Evolutionary conservation across 2,797 vertebrate genomes (phyloP).

Genomic region (Danio tinwini): DNA sequence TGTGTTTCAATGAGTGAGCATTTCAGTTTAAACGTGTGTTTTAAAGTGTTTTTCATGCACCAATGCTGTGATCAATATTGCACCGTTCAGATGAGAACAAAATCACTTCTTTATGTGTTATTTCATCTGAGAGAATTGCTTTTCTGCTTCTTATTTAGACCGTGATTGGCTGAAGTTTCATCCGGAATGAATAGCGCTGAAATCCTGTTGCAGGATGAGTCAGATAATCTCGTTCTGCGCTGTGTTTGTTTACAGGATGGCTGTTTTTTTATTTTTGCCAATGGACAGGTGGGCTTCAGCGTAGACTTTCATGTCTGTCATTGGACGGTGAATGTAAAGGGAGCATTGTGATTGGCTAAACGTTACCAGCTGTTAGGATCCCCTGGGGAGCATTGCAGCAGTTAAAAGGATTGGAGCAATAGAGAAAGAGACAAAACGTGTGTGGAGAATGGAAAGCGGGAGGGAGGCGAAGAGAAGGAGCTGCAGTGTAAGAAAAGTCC

Average conservation of each 20-base stretch:
- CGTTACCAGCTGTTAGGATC: constrained; percentile 72
- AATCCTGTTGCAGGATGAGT: constrained; percentile 53
- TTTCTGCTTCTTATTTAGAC: background rate
- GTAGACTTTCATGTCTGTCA: constrained; percentile 64
- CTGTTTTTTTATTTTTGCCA: constrained; percentile 8
- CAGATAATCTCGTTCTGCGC: constrained; percentile 41
- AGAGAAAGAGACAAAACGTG: constrained; percentile 52
- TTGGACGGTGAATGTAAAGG: constrained; percentile 74
- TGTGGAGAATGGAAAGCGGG: constrained; percentile 33
- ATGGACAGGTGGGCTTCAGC: constrained; percentile 44
- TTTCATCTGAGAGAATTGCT: background rate
- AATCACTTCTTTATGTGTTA: background rate
- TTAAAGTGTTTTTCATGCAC: background rate
- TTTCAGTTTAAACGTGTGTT: too few relatives aligned
- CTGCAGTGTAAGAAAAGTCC: constrained; percentile 16
- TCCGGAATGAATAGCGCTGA: background rate
- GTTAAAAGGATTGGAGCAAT: constrained; percentile 72
- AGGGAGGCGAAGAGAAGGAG: background rate
- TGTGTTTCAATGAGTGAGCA: background rate
- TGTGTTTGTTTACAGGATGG: constrained; percentile 44
- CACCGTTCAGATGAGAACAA: background rate
- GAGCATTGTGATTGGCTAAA: constrained; percentile 74
- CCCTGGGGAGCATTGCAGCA: constrained; percentile 72
- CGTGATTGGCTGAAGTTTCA: constrained; percentile 7
- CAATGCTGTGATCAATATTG: background rate